Conservation (phyloP, 2,113 vertebrate species). For the Vombatus ursinus region DNA sequence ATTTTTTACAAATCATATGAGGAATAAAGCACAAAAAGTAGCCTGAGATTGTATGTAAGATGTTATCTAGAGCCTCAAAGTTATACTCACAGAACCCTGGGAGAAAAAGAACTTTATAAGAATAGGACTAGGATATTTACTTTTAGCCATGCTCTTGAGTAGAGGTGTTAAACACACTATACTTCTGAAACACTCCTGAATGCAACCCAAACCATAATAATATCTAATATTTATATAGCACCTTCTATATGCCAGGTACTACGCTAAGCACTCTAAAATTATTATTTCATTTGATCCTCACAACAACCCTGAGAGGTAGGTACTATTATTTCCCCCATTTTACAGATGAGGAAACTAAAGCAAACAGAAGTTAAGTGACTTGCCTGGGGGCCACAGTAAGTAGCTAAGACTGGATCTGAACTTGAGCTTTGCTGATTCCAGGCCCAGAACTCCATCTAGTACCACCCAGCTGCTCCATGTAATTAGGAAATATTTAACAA, state of each 20-base stretch:
- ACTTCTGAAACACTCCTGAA: background rate
- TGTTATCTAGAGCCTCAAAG: background rate
- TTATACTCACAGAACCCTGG: background rate
- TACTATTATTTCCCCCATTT: background rate
- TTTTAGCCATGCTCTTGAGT: background rate
- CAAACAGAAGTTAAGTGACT: background rate
- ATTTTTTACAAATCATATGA: rapidly evolving
- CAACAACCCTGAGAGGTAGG: background rate
- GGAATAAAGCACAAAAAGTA: background rate
- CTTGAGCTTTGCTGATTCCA: background rate
- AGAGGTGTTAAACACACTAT: background rate
- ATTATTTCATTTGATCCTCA: background rate
- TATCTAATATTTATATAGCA: background rate
- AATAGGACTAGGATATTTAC: background rate
- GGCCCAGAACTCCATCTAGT: background rate
- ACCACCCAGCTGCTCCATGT: background rate
- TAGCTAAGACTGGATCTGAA: background rate
- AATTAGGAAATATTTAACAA: background rate
- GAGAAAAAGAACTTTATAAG: background rate
- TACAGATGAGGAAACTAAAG: background rate
- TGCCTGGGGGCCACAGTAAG: background rate
- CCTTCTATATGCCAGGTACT: background rate
- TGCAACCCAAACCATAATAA: background rate
- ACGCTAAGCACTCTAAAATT: background rate
- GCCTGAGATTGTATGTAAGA: background rate